Base-by-base conservation (phyloP, 92 coral and sea anemone species). In the Isaurus tuberculatus region DNA sequence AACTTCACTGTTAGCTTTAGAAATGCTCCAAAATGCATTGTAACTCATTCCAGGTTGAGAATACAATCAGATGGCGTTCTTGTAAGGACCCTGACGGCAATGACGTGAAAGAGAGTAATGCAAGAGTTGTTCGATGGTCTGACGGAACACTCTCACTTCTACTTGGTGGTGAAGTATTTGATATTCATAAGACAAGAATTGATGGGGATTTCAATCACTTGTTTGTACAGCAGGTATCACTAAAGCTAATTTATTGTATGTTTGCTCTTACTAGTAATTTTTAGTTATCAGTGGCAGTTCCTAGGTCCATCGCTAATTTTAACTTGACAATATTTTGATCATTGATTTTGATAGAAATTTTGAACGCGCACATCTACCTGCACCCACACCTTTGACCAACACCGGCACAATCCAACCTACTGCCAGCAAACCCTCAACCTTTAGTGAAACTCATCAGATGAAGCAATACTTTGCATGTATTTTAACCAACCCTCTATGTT, bases 131-230 rank as follows among this genome's bases (percentile, higher is more conserved):
- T 44, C 88, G 96, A 28, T 96, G 99, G 99, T 92, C 97, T 16
- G 99, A 96, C 90, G 99, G 99, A n/a, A 88, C 99, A 4, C 72
- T 88, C 67, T 96, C 99, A 36, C 86, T 96, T 27, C 93, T 96
- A 46, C 91, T 96, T 46, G 97, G 97, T 28, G 96, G 90, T 64
- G 99, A 96, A 48, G 98, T 96, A 36, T 96, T 96, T 90, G 99
- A 96, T 87, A 93, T 96, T 86, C 99, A 96, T 80, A 96, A 96
- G 43, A 96, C 97, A 44, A 87, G 84, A 73, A 92, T 96, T 32
- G 99, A 96, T 46, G 99, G 99, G 71, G 92, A 96, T 72, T 94
- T 92, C 51, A 96, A 96, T 84, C 99, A 96, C 55, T 85, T 96
- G 32, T 96, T 96, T 87, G 99, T 96, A 23, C 99, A 96, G 75